These are phyloP conservation scores for Hippolais icterina DNA, from an alignment of 2,113 vertebrate species.

Conservation along the genomic window DNA sequence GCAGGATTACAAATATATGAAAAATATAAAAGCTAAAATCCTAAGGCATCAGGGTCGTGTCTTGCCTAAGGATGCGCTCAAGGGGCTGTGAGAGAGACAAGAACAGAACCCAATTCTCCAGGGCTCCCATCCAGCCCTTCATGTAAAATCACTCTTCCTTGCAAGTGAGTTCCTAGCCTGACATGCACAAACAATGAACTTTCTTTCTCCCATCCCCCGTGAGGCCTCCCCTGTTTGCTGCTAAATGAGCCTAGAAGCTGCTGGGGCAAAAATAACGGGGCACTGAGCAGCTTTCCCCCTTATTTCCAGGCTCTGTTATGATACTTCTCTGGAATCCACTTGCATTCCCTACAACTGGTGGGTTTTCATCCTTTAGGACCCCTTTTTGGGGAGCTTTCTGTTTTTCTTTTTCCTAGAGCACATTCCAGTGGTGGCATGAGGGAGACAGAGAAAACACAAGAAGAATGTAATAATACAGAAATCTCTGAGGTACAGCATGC, in stretches of 20 bases:
- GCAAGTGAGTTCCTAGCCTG: not conserved
- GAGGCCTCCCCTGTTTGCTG: not conserved
- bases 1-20: not conserved
- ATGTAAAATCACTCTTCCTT: not conserved
- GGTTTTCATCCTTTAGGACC: not conserved
- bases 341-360: not conserved
- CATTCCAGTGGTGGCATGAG: not conserved
- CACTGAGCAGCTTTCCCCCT: not conserved
- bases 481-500: not conserved
- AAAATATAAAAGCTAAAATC: not conserved
- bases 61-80: not conserved
- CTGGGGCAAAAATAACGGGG: not conserved
- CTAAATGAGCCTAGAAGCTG: not conserved
- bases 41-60: not conserved
- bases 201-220: accelerated
- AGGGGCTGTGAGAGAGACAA: not conserved
- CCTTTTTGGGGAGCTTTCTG: not conserved
- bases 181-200: accelerated
- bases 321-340: not conserved
- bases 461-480: conserved; percentile 19
- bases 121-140: not conserved
- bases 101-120: not conserved
- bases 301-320: not conserved
- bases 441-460: not conserved
- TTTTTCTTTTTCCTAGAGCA: not conserved